Percentiles rank a stretch among this genome's conserved stretches.
Evolutionary conservation across 1,140 invertebrate species (phyloP).

Genomic region (Cyrtorhinus lividipennis): DNA sequence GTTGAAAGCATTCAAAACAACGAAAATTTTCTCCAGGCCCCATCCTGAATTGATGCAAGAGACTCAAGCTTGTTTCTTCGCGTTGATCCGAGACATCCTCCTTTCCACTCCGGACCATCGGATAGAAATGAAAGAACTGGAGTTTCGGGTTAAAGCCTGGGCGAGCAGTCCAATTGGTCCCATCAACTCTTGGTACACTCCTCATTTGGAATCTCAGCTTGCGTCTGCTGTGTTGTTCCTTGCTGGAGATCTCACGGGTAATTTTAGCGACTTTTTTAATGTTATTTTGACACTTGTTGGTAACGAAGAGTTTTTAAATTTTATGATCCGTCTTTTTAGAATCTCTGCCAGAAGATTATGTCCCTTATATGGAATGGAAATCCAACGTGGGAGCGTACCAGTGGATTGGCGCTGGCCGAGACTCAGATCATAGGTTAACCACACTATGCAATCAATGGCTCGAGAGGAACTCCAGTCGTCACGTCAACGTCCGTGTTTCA

Average conservation of each 20-base stretch:
- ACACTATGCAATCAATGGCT: constrained; percentile 63
- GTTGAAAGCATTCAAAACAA: too few relatives aligned
- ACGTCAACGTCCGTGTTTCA: neutral
- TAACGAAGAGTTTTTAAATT: too few relatives aligned
- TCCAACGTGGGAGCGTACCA: constrained; percentile 56
- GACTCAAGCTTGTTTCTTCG: constrained; percentile 67
- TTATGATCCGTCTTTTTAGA: too few relatives aligned
- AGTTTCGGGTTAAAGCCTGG: constrained; percentile 61
- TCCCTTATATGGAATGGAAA: constrained; percentile 86
- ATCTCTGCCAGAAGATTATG: constrained; percentile 70
- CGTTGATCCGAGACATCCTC: constrained; percentile 63
- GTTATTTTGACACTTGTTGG: too few relatives aligned
- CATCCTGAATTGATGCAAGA: constrained; percentile 46
- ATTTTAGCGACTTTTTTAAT: constrained; percentile 10
- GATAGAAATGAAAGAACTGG: constrained; percentile 55
- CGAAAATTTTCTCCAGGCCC: constrained; percentile 26
- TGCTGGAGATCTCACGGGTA: constrained; percentile 63
- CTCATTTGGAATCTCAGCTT: constrained; percentile 53
- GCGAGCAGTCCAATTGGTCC: constrained; percentile 64
- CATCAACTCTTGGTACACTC: constrained; percentile 62
- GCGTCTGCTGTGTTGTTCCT: constrained; percentile 72
- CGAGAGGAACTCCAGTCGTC: constrained; percentile 38
- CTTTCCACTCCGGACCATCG: constrained; percentile 67
- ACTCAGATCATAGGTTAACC: constrained; percentile 64
- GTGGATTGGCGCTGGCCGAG: constrained; percentile 90